Percentiles rank a stretch among this genome's conserved stretches.
Evolutionary conservation across 2,888 invertebrate species (phyloP).

Genomic region (Protophormia terraenovae): DNA sequence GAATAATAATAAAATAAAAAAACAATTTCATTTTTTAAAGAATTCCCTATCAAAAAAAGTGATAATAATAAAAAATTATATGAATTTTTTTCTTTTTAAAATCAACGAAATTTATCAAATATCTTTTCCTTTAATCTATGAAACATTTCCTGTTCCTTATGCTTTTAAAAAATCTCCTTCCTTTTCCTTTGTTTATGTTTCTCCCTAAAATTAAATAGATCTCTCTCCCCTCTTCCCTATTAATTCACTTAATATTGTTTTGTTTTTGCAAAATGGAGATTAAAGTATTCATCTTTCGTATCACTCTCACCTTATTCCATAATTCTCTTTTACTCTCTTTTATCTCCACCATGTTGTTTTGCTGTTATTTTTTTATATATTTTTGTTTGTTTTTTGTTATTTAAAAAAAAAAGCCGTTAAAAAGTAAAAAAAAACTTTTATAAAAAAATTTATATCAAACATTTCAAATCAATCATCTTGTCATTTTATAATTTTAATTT

Average conservation of each 20-base stretch:
- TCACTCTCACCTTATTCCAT: conserved; percentile 7
- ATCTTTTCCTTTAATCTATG: not conserved
- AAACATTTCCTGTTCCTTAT: conserved; percentile 5
- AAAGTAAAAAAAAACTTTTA: not conserved
- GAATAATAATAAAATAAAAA: not conserved
- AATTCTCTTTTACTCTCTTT: not conserved
- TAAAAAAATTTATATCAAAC: not conserved
- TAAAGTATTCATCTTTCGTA: not conserved
- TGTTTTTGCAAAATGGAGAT: conserved; percentile 5
- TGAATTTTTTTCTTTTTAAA: too few species aligned
- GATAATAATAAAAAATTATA: not conserved
- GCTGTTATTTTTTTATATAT: not conserved
- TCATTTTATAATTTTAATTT: conserved; percentile 17
- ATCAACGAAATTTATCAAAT: conserved; percentile 16
- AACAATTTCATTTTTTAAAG: not conserved
- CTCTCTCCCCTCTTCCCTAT: too few species aligned
- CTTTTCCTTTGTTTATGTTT: not conserved
- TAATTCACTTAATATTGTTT: conserved; percentile 1
- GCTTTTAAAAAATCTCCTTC: not conserved
- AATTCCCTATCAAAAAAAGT: not conserved
- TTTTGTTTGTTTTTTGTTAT: not conserved
- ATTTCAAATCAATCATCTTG: conserved; percentile 30
- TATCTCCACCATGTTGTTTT: conserved; percentile 12
- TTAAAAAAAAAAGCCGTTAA: not conserved
- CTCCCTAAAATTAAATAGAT: not conserved